A percentile compares a stretch with the other conserved stretches of the same genome.
phyloP scores from a whole-genome alignment of 2,797 vertebrate genomes.

The Leucoraja ocellata region DNA sequence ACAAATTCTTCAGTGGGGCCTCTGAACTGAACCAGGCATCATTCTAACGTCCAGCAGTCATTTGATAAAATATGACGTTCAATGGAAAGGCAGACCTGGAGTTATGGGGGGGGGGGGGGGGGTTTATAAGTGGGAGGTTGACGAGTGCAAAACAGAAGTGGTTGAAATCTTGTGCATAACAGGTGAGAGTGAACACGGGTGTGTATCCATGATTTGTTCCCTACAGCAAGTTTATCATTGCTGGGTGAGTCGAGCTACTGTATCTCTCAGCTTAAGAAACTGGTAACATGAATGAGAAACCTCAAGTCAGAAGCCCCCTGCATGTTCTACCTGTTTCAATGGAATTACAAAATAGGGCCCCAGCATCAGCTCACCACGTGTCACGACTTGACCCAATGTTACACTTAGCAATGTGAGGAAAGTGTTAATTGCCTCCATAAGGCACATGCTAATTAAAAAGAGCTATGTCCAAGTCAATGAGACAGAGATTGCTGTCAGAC shows the following conservation, averaged over 20 bases:
- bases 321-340: background rate
- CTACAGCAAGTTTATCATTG: background rate
- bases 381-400: too few relatives aligned
- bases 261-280: background rate
- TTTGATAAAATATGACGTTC: background rate
- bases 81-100: background rate
- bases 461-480: too few relatives aligned
- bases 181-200: background rate
- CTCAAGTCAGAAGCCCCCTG: background rate
- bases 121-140: too few relatives aligned
- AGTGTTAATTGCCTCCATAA: too few relatives aligned
- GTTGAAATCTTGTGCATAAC: too few relatives aligned
- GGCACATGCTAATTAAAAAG: too few relatives aligned
- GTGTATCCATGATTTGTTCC: background rate
- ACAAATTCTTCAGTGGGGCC: background rate
- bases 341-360: background rate
- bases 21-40: background rate
- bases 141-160: too few relatives aligned
- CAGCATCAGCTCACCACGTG: background rate
- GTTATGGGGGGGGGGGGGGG: too few relatives aligned
- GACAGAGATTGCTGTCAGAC: background rate
- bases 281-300: background rate
- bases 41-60: background rate
- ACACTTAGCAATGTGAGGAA: too few relatives aligned
- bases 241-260: background rate